Percentiles rank a stretch among this genome's conserved stretches.
Conservation (phyloP, 2,888 invertebrate genomes). For the Caradrina clavipalpis region DNA sequence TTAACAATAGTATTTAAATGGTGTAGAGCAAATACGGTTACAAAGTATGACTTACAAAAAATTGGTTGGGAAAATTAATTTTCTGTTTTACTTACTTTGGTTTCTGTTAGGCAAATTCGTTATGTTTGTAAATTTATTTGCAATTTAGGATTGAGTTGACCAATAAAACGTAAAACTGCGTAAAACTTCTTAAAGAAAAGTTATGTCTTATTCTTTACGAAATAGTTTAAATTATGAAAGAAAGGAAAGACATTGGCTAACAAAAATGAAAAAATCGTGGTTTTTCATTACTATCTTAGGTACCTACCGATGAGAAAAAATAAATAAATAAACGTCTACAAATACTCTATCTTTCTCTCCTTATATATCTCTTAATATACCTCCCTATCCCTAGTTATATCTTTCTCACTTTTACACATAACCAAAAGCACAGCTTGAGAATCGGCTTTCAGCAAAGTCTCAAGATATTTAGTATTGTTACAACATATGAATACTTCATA, state of each 20-base stretch:
- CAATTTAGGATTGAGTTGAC: background rate
- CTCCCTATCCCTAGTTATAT: background rate
- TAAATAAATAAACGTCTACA: too few relatives aligned
- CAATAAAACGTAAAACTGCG: background rate
- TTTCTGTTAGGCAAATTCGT: conserved; percentile 13
- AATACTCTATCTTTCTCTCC: too few relatives aligned
- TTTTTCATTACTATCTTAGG: too few relatives aligned
- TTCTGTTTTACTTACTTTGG: conserved; percentile 16
- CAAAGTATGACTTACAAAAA: conserved; percentile 42
- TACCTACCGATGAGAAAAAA: too few relatives aligned
- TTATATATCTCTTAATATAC: too few relatives aligned
- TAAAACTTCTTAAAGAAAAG: background rate
- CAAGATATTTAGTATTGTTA: background rate
- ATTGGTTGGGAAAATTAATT: conserved; percentile 23
- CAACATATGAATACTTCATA: conserved; percentile 29
- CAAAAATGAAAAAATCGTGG: too few relatives aligned
- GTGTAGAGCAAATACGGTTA: conserved; percentile 55
- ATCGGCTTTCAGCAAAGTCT: background rate
- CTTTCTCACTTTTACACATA: background rate
- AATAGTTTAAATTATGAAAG: background rate
- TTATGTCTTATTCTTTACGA: background rate
- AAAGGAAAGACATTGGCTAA: too few relatives aligned
- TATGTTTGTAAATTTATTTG: background rate
- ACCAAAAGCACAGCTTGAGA: background rate
- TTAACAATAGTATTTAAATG: conserved; percentile 68